These are phyloP conservation scores for Xenops minutus DNA, from an alignment of 2,797 vertebrate genomes.

Conservation along the genomic window DNA sequence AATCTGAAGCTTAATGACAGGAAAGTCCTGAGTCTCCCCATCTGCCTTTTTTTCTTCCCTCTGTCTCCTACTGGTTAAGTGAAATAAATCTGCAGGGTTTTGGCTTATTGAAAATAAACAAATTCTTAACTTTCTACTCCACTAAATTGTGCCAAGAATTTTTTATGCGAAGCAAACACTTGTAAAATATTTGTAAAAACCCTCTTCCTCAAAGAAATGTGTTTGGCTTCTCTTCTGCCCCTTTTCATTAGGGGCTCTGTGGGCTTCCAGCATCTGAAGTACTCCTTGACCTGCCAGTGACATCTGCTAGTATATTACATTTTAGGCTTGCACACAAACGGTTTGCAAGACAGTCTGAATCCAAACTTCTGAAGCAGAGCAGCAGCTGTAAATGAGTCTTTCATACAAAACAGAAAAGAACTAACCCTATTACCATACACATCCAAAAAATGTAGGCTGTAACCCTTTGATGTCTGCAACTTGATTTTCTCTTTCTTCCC, in stretches of 20 bases:
- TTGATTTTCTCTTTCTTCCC: background rate
- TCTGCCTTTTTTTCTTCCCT: background rate
- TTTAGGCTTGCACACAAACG: constrained; percentile 2
- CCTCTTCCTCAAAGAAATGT: background rate
- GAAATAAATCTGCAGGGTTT: background rate
- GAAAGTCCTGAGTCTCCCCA: background rate
- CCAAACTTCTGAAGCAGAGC: constrained; percentile 10
- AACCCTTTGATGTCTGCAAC: constrained; percentile 10
- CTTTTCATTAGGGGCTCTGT: background rate
- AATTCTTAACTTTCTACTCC: background rate
- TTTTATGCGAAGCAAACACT: background rate
- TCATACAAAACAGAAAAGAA: background rate
- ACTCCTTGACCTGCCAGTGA: constrained; percentile 36
- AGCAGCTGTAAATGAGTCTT: constrained; percentile 15
- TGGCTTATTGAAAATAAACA: background rate
- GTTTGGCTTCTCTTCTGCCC: constrained; percentile 3
- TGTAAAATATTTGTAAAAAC: background rate
- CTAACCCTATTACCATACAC: background rate
- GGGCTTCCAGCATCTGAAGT: constrained; percentile 17
- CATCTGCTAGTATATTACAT: background rate
- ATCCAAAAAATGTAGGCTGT: background rate
- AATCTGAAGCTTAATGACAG: background rate
- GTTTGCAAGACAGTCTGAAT: constrained; percentile 10
- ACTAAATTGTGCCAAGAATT: background rate
- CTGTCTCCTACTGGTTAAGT: background rate